Conservation (phyloP, 2,888 invertebrate species). For the Siphlonurus alternatus region DNA sequence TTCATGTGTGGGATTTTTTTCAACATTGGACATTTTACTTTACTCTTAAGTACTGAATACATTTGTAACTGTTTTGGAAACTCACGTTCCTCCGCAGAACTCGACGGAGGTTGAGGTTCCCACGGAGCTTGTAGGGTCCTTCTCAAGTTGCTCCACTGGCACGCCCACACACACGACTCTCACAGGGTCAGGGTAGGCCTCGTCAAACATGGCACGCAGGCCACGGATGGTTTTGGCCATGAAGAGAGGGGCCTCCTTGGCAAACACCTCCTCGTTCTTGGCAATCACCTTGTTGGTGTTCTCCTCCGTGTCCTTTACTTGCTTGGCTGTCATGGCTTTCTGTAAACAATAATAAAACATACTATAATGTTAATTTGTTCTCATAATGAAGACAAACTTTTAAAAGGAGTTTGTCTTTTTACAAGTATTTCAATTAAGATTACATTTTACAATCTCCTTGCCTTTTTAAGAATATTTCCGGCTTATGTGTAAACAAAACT, state of each 20-base stretch:
- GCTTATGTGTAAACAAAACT: no score
- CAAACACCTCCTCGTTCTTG: constrained; percentile 64
- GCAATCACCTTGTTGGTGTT: constrained; percentile 58
- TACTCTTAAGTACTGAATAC: no score
- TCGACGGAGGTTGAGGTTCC: constrained; percentile 86
- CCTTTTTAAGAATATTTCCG: no score
- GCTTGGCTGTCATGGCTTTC: constrained; percentile 70
- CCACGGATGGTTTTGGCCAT: constrained; percentile 85
- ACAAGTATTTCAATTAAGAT: neutral
- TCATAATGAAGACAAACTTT: neutral
- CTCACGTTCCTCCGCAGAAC: constrained; percentile 95
- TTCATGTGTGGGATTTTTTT: no score
- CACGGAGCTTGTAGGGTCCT: constrained; percentile 62
- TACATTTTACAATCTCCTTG: no score
- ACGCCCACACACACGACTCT: constrained; percentile 87
- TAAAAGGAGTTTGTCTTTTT: neutral
- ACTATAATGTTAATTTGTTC: neutral
- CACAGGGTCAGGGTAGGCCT: constrained; percentile 95
- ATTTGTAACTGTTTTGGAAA: no score
- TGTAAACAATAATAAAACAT: constrained; percentile 16
- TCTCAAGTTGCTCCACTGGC: constrained; percentile 73
- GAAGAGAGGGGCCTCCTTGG: constrained; percentile 66
- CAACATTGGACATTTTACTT: no score
- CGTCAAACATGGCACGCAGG: constrained; percentile 94
- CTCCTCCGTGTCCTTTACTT: constrained; percentile 75